These are phyloP conservation scores for Drosophila fuyamai DNA, from an alignment of 1,140 invertebrate genomes.

Conservation along the genomic window DNA sequence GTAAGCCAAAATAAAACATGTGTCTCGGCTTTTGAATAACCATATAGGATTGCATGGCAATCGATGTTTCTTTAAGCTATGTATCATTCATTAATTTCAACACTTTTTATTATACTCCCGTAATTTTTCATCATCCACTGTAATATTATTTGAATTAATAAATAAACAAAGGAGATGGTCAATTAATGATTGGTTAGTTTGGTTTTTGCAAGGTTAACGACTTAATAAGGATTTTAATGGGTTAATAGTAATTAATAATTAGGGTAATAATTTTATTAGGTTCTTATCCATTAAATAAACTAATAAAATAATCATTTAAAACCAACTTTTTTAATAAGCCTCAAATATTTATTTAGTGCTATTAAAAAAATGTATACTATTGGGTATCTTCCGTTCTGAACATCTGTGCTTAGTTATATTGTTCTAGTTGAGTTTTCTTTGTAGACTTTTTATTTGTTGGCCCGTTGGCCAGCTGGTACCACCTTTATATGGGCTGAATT, in stretches of 20 bases:
- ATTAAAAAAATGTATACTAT: not conserved
- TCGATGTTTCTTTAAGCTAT: not conserved
- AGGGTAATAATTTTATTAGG: no score
- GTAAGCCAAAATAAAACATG: conserved; percentile 11
- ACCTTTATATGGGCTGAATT: conserved; percentile 80
- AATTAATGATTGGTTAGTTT: no score
- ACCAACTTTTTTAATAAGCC: no score
- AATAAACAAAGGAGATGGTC: not conserved
- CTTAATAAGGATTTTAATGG: no score
- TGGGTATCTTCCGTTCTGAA: conserved; percentile 29
- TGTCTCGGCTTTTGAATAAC: not conserved
- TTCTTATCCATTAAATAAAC: no score
- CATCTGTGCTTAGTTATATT: conserved; percentile 42
- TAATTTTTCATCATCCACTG: no score
- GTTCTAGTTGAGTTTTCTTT: conserved; percentile 64
- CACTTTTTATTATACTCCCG: not conserved
- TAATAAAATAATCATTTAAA: no score
- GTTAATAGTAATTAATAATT: not conserved
- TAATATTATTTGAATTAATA: not conserved
- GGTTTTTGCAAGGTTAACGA: no score
- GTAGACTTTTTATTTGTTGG: conserved; percentile 65
- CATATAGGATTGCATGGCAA: not conserved
- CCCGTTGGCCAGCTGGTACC: conserved; percentile 72
- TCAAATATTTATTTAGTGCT: no score
- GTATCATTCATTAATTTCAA: not conserved